Percentiles rank a stretch among this genome's conserved stretches.
Conservation (phyloP, 1,140 invertebrate species). For the Amphibalanus amphitrite region DNA sequence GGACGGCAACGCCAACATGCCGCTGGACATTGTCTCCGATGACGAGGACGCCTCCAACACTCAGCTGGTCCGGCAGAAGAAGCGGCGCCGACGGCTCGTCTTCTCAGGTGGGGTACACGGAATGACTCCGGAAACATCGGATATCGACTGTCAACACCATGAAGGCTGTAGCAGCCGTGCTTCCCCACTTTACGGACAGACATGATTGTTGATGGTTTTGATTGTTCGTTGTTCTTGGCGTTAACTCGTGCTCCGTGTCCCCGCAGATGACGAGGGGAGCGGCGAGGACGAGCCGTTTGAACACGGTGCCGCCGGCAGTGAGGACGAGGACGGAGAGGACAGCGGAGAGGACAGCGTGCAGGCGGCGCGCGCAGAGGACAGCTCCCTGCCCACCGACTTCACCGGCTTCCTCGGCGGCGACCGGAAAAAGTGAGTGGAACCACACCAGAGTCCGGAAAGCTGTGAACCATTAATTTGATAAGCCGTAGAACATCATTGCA, state of each 20-base stretch:
- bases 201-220: too few species aligned
- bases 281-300: constrained; percentile 13
- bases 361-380: neutral
- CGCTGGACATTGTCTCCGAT: neutral
- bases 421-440: neutral
- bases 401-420: neutral
- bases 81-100: neutral
- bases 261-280: constrained; percentile 6
- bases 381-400: neutral
- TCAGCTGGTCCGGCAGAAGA: neutral
- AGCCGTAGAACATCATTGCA: too few species aligned
- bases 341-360: neutral
- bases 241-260: neutral
- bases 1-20: neutral
- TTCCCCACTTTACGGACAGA: too few species aligned
- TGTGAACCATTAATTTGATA: too few species aligned
- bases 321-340: constrained; percentile 21
- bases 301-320: constrained; percentile 21
- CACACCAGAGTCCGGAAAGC: too few species aligned
- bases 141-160: too few species aligned
- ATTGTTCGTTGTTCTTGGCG: too few species aligned
- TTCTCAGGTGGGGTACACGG: neutral
- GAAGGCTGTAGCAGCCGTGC: too few species aligned
- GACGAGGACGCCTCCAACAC: neutral
- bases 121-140: too few species aligned